phyloP scores from a whole-genome alignment of 2,888 invertebrate genomes.

The Cordilura impudica region DNA sequence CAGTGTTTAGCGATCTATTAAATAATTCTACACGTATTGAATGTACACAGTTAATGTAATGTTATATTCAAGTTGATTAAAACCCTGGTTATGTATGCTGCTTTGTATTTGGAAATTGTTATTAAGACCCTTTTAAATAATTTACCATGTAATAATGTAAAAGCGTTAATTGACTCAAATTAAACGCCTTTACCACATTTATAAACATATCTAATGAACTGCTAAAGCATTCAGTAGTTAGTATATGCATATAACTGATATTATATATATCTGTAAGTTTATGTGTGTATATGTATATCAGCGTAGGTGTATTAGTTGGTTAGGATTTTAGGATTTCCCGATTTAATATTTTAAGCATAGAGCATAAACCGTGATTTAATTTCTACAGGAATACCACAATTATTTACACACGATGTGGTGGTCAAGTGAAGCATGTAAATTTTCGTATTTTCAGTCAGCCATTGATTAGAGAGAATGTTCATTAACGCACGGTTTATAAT shows the following conservation, averaged over 20 bases:
- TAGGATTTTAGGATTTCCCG: neutral
- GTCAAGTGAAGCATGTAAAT: slow-evolving; percentile 46
- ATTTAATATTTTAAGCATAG: slow-evolving; percentile 14
- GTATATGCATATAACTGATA: neutral
- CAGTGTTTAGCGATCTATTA: no score
- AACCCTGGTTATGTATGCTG: neutral
- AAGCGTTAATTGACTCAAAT: slow-evolving; percentile 58
- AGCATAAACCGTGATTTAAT: slow-evolving; percentile 36
- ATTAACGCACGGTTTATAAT: slow-evolving; percentile 20
- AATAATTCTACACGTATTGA: no score
- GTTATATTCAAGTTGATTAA: neutral
- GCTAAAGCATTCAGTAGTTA: slow-evolving; percentile 3
- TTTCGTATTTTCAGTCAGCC: slow-evolving; percentile 12
- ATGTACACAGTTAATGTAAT: neutral
- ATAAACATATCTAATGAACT: slow-evolving; percentile 5
- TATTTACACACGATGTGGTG: slow-evolving; percentile 56
- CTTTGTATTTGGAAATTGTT: slow-evolving; percentile 5
- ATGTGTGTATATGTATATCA: neutral
- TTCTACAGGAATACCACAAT: slow-evolving; percentile 48
- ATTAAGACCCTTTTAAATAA: slow-evolving; percentile 44
- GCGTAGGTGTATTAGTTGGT: neutral
- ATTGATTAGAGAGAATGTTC: slow-evolving; percentile 47
- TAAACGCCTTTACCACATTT: slow-evolving; percentile 50
- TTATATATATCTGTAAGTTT: neutral
- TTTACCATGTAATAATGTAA: slow-evolving; percentile 43